Evolutionary conservation across 2,113 vertebrate species (phyloP), one percentile per base, ranked within the genome.

Genomic region (Puffinus mauretanicus): DNA sequence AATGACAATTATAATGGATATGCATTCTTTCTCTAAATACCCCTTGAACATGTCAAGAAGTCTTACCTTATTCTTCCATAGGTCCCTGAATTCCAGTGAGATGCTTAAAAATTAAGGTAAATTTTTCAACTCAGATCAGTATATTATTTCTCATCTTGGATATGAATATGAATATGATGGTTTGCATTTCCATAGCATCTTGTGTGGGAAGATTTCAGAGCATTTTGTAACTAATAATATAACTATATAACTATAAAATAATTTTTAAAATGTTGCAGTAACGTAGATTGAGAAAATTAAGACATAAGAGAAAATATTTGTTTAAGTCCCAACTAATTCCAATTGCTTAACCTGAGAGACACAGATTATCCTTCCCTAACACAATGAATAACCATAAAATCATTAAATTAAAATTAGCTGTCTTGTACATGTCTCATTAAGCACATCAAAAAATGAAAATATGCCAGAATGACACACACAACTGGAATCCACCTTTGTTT

Each of bases 1-100:
- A 93, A 84, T 40, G 1, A 26, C 36, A 70, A 7, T 67, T 72
- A 55, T 3, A 87, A 82, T n/a, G 20, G 16, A 65, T 73, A 65
- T 11, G 29, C 55, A 88, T 61, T 86, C 12, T 52, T 85, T 67
- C 62, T 82, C 62, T 92, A 92, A 90, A 67, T 47, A 65, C 16
- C 16, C 54, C 58, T 86, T 62, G 62, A 80, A 86, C 8, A 40
- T 4, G 10, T 70, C 49, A 83, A 69, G 58, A 80, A 83, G 21
- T 86, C 86, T 88, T 92, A 73, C 46, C 40, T 93, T 83, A 70
- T 77, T 94, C 40, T 88, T 83, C 80, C 46, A 73, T 3, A 86
- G 71, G 29, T 71, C 66, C 61, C 82, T 88, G 54, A 94, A 88
- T 81, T 90, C 55, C 66, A 93, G 79, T 80, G 79, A 95, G 62